A percentile compares a stretch with the other conserved stretches of the same genome.
Evolutionary conservation across 2,113 vertebrate species (phyloP).

Genomic region (Balaenoptera acutorostrata): DNA sequence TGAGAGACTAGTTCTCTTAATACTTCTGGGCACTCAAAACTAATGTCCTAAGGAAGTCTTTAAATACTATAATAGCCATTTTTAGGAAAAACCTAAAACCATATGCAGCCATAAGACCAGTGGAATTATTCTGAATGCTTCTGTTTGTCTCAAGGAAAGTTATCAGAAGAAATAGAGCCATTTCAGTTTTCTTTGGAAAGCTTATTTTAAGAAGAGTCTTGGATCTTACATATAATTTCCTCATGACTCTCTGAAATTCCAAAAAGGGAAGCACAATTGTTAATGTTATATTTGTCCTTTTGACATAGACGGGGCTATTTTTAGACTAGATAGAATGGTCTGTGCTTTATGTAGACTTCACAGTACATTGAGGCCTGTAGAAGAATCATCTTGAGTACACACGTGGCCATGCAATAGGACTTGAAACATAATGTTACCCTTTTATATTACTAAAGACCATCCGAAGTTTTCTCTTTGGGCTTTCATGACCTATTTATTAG

Average conservation of each 20-base stretch:
- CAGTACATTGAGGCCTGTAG: background rate
- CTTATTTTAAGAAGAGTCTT: constrained; percentile 21
- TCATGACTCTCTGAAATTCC: background rate
- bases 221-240: background rate
- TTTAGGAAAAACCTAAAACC: background rate
- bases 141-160: constrained; percentile 2
- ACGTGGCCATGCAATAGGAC: background rate
- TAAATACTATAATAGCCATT: background rate
- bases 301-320: background rate
- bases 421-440: background rate
- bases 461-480: background rate
- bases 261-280: background rate
- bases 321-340: background rate
- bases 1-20: background rate
- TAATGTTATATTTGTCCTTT: background rate
- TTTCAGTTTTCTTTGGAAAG: background rate
- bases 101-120: background rate
- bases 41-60: background rate
- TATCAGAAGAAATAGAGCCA: background rate
- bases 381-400: background rate
- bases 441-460: background rate
- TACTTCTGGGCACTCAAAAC: background rate
- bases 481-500: background rate
- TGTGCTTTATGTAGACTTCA: background rate
- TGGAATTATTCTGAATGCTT: background rate